Conservation (phyloP, 2,797 vertebrate species). For the Amphiprion clarkii region DNA sequence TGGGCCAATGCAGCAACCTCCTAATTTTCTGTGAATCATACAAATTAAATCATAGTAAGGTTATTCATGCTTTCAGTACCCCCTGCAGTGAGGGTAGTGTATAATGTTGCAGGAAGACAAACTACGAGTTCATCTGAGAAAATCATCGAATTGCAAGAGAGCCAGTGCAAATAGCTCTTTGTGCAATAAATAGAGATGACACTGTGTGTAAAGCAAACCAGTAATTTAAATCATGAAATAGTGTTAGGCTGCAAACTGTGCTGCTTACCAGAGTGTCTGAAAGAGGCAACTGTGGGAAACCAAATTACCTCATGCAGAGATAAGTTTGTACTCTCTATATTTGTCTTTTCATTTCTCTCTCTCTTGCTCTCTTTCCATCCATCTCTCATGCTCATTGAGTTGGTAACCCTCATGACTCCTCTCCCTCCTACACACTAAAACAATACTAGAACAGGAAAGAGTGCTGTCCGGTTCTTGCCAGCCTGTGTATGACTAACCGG, state of each 20-base stretch:
- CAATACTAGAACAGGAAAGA: slow-evolving; percentile 67
- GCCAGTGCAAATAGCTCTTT: slow-evolving; percentile 13
- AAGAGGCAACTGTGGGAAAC: slow-evolving; percentile 34
- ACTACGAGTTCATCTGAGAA: slow-evolving; percentile 24
- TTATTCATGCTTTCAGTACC: slow-evolving; percentile 16
- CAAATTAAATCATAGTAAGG: slow-evolving; percentile 30
- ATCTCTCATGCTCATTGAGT: slow-evolving; percentile 61
- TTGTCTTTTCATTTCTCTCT: slow-evolving; percentile 41
- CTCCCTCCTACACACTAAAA: slow-evolving; percentile 70
- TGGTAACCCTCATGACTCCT: slow-evolving; percentile 62
- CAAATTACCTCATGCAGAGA: slow-evolving; percentile 48
- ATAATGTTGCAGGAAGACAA: slow-evolving; percentile 22
- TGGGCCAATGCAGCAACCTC: slow-evolving; percentile 8
- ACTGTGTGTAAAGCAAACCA: slow-evolving; percentile 10
- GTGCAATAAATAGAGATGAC: slow-evolving; percentile 12
- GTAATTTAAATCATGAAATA: slow-evolving; percentile 10
- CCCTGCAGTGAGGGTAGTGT: background rate
- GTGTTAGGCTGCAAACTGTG: background rate
- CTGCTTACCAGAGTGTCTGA: slow-evolving; percentile 23
- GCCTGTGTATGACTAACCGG: slow-evolving; percentile 55
- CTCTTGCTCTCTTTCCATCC: slow-evolving; percentile 25
- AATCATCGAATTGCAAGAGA: slow-evolving; percentile 34
- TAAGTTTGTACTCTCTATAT: slow-evolving; percentile 49
- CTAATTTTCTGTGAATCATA: slow-evolving; percentile 4
- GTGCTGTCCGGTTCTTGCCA: slow-evolving; percentile 55